Conservation (phyloP, 2,113 vertebrate species). For the Riparia riparia region DNA sequence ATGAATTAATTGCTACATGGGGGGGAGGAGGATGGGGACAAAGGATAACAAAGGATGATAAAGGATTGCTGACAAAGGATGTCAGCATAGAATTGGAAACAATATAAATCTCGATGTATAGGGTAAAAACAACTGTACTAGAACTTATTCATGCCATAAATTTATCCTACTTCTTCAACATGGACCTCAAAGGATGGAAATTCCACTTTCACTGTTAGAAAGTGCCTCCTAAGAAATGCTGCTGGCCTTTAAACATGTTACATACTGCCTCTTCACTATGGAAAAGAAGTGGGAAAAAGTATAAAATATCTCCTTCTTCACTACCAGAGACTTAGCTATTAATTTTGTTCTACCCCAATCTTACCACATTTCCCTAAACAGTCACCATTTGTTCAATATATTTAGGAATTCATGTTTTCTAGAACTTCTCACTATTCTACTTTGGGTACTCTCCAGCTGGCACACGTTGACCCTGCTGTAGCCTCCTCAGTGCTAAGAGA, state of each 20-base stretch:
- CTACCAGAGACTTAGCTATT: background rate
- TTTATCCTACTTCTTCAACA: background rate
- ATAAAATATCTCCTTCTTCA: background rate
- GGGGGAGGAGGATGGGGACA: too few species aligned
- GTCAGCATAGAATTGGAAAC: background rate
- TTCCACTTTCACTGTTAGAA: background rate
- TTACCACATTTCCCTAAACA: background rate
- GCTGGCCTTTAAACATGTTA: background rate
- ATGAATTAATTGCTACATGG: background rate
- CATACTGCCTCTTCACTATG: background rate
- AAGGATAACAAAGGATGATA: too few species aligned
- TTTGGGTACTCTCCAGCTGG: background rate
- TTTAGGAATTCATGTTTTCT: background rate
- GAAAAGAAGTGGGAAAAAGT: fast-evolving
- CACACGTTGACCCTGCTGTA: background rate
- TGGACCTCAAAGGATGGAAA: background rate
- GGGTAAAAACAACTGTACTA: background rate
- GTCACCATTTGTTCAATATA: background rate
- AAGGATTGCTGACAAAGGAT: background rate
- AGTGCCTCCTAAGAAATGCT: background rate
- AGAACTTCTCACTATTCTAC: background rate
- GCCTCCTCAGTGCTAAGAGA: background rate
- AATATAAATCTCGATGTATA: background rate
- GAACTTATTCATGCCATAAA: background rate
- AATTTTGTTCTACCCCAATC: background rate